Percentiles rank a stretch among this genome's conserved stretches.
Evolutionary conservation across 2,113 vertebrate species (phyloP).

Genomic region (Lepus europaeus): DNA sequence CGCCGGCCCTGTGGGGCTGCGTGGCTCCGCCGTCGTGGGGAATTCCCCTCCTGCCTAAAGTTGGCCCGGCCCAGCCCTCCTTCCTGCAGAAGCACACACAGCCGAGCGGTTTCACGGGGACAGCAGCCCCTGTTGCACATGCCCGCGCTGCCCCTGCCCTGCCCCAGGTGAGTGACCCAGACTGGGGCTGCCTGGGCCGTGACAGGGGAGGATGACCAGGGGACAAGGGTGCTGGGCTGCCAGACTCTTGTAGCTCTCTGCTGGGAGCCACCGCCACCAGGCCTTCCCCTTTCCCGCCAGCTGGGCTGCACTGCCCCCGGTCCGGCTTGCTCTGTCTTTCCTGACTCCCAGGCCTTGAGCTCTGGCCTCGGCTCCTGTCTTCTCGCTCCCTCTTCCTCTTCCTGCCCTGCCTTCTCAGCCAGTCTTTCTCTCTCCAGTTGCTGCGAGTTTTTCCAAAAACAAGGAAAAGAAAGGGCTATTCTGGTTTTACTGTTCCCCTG

Average conservation of each 20-base stretch:
- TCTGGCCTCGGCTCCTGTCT: neutral
- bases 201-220: neutral
- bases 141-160: neutral
- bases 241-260: neutral
- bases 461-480: neutral
- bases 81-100: conserved; percentile 82
- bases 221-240: neutral
- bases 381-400: neutral
- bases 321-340: neutral
- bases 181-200: fast-evolving
- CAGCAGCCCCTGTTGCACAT: neutral
- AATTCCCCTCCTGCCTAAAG: conserved; percentile 90
- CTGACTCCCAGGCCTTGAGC: neutral
- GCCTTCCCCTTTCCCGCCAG: neutral
- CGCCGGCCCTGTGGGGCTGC: conserved; percentile 82
- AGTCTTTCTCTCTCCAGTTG: neutral
- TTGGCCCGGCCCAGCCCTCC: conserved; percentile 82
- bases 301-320: neutral
- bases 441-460: conserved; percentile 34
- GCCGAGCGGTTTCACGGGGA: neutral
- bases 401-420: neutral
- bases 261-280: neutral
- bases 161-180: conserved; percentile 83
- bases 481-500: neutral
- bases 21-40: conserved; percentile 86